Conservation (phyloP, 2,888 invertebrate species). For the Brenthis ino region DNA sequence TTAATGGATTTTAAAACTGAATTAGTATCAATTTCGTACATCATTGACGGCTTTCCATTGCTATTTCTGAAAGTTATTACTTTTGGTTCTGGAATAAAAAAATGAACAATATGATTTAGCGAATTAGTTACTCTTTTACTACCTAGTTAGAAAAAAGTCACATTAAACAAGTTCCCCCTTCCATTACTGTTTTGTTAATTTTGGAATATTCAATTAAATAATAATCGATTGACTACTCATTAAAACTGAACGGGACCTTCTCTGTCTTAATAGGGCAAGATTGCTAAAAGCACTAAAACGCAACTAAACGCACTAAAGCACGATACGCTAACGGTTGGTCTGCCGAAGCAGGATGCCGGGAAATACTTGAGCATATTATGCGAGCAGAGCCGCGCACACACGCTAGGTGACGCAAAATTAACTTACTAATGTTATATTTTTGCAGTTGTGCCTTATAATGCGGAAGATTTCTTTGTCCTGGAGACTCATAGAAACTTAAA, state of each 20-base stretch:
- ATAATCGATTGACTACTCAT: no score
- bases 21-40: conserved; percentile 45
- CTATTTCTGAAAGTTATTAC: conserved; percentile 41
- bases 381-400: background rate
- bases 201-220: no score
- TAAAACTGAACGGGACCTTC: background rate
- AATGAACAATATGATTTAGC: background rate
- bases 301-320: no score
- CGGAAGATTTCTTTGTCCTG: conserved; percentile 8
- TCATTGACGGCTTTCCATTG: conserved; percentile 43
- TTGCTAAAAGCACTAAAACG: no score
- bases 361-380: no score
- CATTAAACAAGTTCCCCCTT: no score
- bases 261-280: background rate
- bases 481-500: conserved; percentile 24
- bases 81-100: conserved; percentile 45
- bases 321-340: no score
- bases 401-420: background rate
- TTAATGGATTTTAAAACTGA: conserved; percentile 38
- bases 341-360: no score
- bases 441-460: conserved; percentile 31
- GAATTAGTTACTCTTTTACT: background rate
- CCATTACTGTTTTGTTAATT: no score
- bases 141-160: no score
- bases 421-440: conserved; percentile 39